Evolutionary conservation across 2,113 vertebrate genomes (phyloP), one percentile per base, ranked within the genome.

Genomic region (Percina caprodes): DNA sequence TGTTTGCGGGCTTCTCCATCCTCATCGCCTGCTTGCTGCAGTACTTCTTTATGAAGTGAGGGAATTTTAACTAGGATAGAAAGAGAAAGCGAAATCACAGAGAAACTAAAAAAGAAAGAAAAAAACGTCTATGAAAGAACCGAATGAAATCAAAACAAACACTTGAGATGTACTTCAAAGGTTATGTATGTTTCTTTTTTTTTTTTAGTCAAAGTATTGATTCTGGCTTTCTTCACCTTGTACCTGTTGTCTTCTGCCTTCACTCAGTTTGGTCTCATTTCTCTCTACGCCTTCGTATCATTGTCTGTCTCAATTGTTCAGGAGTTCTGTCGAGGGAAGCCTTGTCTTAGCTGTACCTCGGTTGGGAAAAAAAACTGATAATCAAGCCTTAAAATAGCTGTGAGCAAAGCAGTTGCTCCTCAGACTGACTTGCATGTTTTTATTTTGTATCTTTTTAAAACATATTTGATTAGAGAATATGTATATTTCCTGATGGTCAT

Each of bases 11-110:
- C 82, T 89, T 99, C 85, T 99, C 98, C 55, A 95, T 99, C 91
- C 87, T 99, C 79, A 98, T 99, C 62, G 98, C 98, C 94, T 99
- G 96, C 95, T 95, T 99, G 94, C 94, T 99, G 86, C 98, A 99
- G 82, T 98, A 99, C 95, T 98, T 99, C 96, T 97, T 99, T 87
- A 97, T 99, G 97, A 98, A 99, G 96, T 99, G 97, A 96, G 89
- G 89, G 93, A 91, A 87, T 85, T 86, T 79, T 67, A 80, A 86
- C 83, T 70, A 87, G 91, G 90, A 91, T 93, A 87, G 90, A 91
- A 93, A 93, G 91, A 92, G 92, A 90, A 94, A 89, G 79, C 54
- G 56, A 88, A 92, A 92, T 89, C 86, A 77, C 75, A 86, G 77
- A 93, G 77, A 88, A 35, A 68, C 66, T 68, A 48, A 9, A 58